phyloP scores from a whole-genome alignment of 2,113 vertebrate genomes.

The Tautogolabrus adspersus region DNA sequence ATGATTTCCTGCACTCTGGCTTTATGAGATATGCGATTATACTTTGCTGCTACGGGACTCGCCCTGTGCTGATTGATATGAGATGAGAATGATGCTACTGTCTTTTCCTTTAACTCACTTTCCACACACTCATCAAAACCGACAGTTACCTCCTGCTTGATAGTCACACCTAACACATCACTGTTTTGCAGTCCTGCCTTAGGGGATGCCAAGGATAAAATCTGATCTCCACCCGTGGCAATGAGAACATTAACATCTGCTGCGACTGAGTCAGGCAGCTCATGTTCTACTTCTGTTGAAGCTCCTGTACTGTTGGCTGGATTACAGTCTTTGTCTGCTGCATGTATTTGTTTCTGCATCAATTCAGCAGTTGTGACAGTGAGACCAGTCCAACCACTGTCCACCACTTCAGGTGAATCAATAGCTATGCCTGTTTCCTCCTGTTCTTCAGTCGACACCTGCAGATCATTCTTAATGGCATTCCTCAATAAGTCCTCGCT shows the following conservation, averaged over 20 bases:
- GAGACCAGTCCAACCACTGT: conserved; percentile 36
- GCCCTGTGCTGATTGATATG: conserved; percentile 42
- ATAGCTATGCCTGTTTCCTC: conserved; percentile 22
- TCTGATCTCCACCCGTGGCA: conserved; percentile 33
- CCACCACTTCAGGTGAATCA: conserved; percentile 36
- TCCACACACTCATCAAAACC: conserved; percentile 65
- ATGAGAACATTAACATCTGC: conserved; percentile 25
- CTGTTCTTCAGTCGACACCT: conserved; percentile 48
- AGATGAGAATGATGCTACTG: conserved; percentile 30
- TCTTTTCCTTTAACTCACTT: conserved; percentile 22
- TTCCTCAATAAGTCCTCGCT: conserved; percentile 58
- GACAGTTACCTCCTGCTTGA: conserved; percentile 79
- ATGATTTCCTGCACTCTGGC: conserved; percentile 44
- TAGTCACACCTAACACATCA: conserved; percentile 33
- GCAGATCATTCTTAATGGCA: conserved; percentile 46
- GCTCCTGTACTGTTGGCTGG: conserved; percentile 21
- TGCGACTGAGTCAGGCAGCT: conserved; percentile 22
- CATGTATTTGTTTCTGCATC: conserved; percentile 34
- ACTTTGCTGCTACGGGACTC: conserved; percentile 44
- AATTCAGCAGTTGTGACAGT: conserved; percentile 23
- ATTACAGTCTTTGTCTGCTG: conserved; percentile 38
- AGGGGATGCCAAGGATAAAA: conserved; percentile 36
- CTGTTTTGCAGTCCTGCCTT: conserved; percentile 36
- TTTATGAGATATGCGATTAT: conserved; percentile 50
- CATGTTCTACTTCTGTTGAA: background rate